Evolutionary conservation across 2,888 invertebrate genomes (phyloP).

Genomic region (Tipula unca): DNA sequence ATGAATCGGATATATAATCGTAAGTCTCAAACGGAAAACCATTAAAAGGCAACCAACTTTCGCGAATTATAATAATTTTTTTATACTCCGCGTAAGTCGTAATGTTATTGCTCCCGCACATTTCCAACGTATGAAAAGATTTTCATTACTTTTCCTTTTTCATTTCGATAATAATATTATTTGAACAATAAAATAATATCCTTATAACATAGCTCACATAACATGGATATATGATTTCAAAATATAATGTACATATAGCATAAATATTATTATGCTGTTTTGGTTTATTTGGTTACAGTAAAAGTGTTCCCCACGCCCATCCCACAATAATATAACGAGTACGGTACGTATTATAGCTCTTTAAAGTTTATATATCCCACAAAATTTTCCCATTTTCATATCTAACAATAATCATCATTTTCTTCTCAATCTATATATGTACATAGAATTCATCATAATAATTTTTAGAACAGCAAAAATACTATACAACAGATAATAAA

Average conservation of each 20-base stretch:
- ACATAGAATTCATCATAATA: neutral
- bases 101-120: neutral
- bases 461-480: neutral
- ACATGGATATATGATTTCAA: neutral
- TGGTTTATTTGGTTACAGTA: conserved; percentile 1
- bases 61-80: neutral
- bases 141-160: neutral
- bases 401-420: conserved; percentile 8
- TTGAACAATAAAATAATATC: conserved; percentile 14
- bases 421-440: neutral
- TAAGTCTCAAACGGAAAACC: neutral
- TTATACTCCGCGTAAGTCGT: neutral
- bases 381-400: neutral
- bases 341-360: neutral
- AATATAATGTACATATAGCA: neutral
- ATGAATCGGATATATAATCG: no score
- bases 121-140: neutral
- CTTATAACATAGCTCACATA: neutral
- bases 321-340: neutral
- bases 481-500: conserved; percentile 15
- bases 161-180: conserved; percentile 8
- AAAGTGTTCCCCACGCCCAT: neutral
- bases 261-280: conserved; percentile 4
- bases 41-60: neutral
- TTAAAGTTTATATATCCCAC: neutral